phyloP scores from a whole-genome alignment of 2,113 vertebrate species.

The Neofelis nebulosa region DNA sequence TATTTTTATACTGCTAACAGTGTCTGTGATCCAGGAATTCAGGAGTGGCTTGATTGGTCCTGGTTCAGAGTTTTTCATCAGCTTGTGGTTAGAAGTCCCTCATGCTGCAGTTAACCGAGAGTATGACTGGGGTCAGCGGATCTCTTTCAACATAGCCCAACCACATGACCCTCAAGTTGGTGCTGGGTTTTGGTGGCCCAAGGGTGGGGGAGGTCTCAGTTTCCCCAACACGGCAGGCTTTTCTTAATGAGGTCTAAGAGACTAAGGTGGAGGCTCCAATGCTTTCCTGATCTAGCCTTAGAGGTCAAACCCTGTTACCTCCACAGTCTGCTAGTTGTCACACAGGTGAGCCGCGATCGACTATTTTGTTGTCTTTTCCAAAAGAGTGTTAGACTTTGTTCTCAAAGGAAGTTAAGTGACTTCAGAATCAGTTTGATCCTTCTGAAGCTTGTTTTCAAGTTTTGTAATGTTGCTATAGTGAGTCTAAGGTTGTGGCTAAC shows the following conservation, averaged over 20 bases:
- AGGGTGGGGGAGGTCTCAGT: background rate
- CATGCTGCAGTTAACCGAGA: background rate
- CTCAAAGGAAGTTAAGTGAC: background rate
- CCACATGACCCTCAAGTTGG: background rate
- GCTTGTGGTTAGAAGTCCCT: background rate
- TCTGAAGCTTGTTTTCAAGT: background rate
- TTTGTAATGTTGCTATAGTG: background rate
- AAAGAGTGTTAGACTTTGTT: background rate
- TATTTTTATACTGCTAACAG: too few species aligned
- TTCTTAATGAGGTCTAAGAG: background rate
- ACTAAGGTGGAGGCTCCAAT: background rate
- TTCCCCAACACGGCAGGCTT: background rate
- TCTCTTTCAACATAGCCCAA: background rate
- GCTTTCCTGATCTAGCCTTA: background rate
- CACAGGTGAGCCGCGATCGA: background rate
- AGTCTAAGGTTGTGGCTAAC: background rate
- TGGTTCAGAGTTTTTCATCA: background rate
- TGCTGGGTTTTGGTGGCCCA: background rate
- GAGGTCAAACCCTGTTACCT: background rate
- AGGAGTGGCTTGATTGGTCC: background rate
- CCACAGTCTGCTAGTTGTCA: background rate
- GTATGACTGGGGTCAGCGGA: background rate
- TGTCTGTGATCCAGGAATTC: background rate
- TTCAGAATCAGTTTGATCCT: background rate
- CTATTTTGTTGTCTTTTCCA: background rate